Evolutionary conservation across 2,797 vertebrate species (phyloP).

Genomic region (Silurus lanzhouensis): DNA sequence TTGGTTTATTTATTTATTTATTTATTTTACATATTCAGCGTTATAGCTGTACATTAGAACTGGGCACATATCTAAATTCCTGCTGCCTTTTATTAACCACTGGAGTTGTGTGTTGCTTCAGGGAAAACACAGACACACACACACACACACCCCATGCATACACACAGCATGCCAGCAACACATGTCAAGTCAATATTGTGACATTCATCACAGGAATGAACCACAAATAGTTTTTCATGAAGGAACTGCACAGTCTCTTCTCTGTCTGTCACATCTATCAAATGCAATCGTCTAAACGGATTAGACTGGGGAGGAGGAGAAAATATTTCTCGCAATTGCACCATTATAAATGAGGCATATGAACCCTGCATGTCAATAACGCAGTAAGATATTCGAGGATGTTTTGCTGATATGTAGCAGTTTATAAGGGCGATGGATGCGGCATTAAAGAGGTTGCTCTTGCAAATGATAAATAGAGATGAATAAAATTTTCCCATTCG

Average conservation of each 20-base stretch:
- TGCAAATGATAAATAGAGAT: too few relatives aligned
- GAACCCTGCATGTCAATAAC: background rate
- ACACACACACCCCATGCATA: background rate
- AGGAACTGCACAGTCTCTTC: background rate
- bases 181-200: slow-evolving; percentile 6
- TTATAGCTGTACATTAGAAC: background rate
- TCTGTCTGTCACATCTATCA: slow-evolving; percentile 30
- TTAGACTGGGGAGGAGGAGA: background rate
- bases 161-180: background rate
- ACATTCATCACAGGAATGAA: slow-evolving; percentile 18
- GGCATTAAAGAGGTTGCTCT: background rate
- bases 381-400: background rate
- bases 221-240: background rate
- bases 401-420: background rate
- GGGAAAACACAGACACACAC: slow-evolving; percentile 18
- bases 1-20: background rate
- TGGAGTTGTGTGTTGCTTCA: background rate
- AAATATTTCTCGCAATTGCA: slow-evolving; percentile 9
- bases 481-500: too few relatives aligned
- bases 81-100: background rate
- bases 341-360: slow-evolving; percentile 5
- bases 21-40: background rate
- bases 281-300: slow-evolving; percentile 1
- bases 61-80: background rate
- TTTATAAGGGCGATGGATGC: background rate